Base-by-base conservation (phyloP, 2,113 vertebrate genomes). In the Bujurquina vittata region DNA sequence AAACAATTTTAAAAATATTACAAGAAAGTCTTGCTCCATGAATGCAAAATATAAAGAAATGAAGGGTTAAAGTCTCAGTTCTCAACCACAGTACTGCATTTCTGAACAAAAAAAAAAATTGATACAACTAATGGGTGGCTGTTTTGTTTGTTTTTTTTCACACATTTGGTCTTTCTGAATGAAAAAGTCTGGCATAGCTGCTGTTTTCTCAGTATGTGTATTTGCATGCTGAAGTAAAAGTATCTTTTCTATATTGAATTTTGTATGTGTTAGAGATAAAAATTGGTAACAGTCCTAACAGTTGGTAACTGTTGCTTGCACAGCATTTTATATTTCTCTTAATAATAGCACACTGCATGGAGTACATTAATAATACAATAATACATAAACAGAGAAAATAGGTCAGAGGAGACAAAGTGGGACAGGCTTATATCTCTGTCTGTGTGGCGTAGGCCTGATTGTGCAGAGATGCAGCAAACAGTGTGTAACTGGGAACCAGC, bases 401-500 rank as follows among this genome's bases (percentile, higher is more conserved):
- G 40, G 12, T 77, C 58, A 74, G 69, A 55, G 49, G 26, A 74
- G 49, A 73, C 23, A 7, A 55, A 73, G 69, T 73, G 69, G 4
- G 18, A 3, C 23, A 31, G 46, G 18, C 49, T 73, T 1, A 54
- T 40, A 29, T 76, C 9, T 18, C 10, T 80, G 52, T 35, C 94
- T 97, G 95, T 96, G 95, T 96, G 95, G 95, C 88, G 89, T 56
- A 56, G 84, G 86, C 91, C 43, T 93, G 93, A 94, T 93, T 92
- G 92, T 93, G 94, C 95, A 95, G 94, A 96, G 94, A 95, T 89
- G 92, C 88, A 92, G 93, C 94, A 96, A 97, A 96, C 96, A 94
- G 94, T 89, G 95, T 97, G 95, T 95, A 97, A 96, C 95, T 89
- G 94, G 95, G 96, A 96, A 96, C 95, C 89, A 92, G 90, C 81